These are phyloP conservation scores for Diarsia rubi DNA, from an alignment of 2,888 invertebrate genomes.

Conservation along the genomic window DNA sequence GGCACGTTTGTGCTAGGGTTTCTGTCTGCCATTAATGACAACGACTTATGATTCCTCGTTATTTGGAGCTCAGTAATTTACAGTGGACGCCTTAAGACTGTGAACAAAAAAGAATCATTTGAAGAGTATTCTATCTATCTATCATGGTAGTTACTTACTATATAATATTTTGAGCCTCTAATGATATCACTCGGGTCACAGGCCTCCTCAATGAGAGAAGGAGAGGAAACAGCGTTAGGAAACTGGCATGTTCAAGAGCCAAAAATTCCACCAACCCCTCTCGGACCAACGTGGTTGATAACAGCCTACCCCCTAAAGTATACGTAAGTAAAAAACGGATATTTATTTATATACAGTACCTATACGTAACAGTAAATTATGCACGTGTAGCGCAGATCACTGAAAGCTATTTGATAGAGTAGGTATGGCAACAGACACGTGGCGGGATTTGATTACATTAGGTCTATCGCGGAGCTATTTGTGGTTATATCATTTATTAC, in stretches of 20 bases:
- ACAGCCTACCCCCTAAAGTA: neutral
- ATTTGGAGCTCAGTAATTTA: neutral
- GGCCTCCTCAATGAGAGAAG: neutral
- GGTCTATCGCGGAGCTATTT: constrained; percentile 18
- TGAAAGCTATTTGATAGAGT: constrained; percentile 20
- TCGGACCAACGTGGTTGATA: no score
- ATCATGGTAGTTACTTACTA: neutral
- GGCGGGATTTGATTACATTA: constrained; percentile 20
- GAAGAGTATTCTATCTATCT: neutral
- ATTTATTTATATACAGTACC: neutral
- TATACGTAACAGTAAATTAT: neutral
- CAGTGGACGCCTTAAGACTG: neutral
- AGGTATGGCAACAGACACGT: constrained; percentile 21
- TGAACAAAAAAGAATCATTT: neutral
- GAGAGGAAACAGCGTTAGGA: neutral
- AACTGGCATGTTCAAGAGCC: neutral
- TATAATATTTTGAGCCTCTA: neutral
- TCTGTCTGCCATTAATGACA: neutral
- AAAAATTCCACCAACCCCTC: neutral
- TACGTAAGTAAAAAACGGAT: neutral
- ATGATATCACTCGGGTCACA: neutral
- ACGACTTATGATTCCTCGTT: neutral
- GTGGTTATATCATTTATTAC: constrained; percentile 7
- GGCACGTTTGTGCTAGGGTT: neutral
- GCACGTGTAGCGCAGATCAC: neutral